Evolutionary conservation across 2,888 invertebrate genomes (phyloP).

Genomic region (Brachycybe producta): DNA sequence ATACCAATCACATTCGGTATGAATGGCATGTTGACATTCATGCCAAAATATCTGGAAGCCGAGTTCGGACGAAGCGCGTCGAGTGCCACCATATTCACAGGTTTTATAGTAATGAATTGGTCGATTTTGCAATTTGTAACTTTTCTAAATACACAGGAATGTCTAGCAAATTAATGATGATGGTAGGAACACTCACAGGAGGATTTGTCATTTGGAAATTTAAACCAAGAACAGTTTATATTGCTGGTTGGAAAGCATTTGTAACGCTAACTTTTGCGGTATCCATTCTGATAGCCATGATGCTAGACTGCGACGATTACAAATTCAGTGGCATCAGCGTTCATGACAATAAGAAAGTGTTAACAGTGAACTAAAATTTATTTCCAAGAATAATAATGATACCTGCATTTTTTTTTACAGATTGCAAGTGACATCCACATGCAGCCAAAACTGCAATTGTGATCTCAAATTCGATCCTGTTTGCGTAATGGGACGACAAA

Average conservation of each 20-base stretch:
- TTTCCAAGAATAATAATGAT: too few species aligned
- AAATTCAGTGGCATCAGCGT: slow-evolving; percentile 1
- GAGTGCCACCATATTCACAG: slow-evolving; percentile 51
- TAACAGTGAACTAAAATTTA: background rate
- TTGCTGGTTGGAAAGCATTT: background rate
- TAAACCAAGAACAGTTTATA: slow-evolving; percentile 1
- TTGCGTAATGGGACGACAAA: background rate
- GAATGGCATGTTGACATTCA: slow-evolving; percentile 44
- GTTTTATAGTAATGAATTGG: too few species aligned
- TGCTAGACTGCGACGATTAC: background rate
- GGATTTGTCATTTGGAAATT: slow-evolving; percentile 14
- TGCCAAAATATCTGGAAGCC: slow-evolving; percentile 60
- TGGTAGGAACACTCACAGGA: slow-evolving; percentile 1
- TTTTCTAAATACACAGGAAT: background rate
- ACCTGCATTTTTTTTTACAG: slow-evolving; percentile 1
- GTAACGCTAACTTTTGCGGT: background rate
- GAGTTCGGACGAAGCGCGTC: slow-evolving; percentile 54
- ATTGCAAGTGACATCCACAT: slow-evolving; percentile 1
- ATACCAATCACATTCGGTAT: background rate
- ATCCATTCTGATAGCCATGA: slow-evolving; percentile 7
- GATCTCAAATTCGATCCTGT: slow-evolving; percentile 2
- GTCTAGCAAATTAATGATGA: slow-evolving; percentile 10
- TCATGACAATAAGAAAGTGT: slow-evolving; percentile 1
- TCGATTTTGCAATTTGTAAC: too few species aligned
- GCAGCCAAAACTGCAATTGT: slow-evolving; percentile 5